Evolutionary conservation across 1,140 invertebrate species (phyloP).

Genomic region (Calycopis cecrops): DNA sequence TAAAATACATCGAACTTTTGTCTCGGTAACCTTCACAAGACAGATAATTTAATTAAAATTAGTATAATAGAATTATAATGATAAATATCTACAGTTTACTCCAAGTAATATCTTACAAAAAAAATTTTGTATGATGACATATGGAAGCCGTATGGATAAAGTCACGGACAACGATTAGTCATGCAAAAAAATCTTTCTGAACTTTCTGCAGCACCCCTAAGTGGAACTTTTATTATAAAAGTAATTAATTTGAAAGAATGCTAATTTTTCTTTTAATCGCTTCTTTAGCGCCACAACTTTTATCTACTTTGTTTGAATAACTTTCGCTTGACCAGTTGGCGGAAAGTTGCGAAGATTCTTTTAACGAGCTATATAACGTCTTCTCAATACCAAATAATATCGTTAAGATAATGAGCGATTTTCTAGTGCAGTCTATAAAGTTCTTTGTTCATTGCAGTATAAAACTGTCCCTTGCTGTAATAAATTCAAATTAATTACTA

Average conservation of each 20-base stretch:
- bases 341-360: conserved; percentile 50
- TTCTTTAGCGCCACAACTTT: conserved; percentile 68
- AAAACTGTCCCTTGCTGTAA: no score
- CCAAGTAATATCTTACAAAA: no score
- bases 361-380: no score
- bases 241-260: conserved; percentile 71
- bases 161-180: no score
- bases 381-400: conserved; percentile 11
- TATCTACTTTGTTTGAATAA: conserved; percentile 71
- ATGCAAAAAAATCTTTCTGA: conserved; percentile 41
- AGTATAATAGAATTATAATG: no score
- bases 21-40: no score
- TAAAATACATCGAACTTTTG: no score
- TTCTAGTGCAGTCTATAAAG: conserved; percentile 6
- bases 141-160: no score
- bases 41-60: no score
- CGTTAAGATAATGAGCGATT: conserved; percentile 13
- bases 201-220: conserved; percentile 42
- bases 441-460: background rate
- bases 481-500: no score
- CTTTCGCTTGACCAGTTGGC: conserved; percentile 57
- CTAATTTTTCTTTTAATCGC: conserved; percentile 71
- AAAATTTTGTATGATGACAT: no score
- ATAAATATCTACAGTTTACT: no score
- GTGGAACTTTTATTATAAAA: conserved; percentile 63